Conservation (phyloP, 2,113 vertebrate genomes). For the Pleuronectes platessa region DNA sequence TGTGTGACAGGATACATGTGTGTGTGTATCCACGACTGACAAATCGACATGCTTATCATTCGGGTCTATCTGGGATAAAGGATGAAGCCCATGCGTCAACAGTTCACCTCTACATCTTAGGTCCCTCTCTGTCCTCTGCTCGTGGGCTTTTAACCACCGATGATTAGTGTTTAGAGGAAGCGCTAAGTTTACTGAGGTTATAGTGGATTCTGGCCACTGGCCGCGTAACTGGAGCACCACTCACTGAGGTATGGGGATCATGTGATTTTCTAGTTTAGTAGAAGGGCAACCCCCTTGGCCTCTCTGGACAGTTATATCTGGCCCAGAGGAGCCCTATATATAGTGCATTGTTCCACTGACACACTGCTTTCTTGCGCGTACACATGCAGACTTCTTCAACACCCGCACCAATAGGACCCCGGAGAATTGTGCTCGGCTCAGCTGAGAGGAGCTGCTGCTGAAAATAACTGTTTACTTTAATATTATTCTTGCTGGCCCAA, state of each 20-base stretch:
- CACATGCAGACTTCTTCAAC: constrained; percentile 38
- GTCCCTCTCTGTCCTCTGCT: not conserved
- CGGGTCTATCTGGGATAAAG: not conserved
- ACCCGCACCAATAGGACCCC: constrained; percentile 18
- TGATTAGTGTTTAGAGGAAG: constrained; percentile 29
- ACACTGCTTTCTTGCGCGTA: constrained; percentile 69
- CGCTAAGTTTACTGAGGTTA: constrained; percentile 44
- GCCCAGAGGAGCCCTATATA: constrained; percentile 71
- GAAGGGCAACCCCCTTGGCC: constrained; percentile 74
- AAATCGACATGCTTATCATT: constrained; percentile 6
- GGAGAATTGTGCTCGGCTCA: constrained; percentile 23
- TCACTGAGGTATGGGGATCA: constrained; percentile 55
- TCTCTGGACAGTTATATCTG: constrained; percentile 70
- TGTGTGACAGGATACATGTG: not conserved
- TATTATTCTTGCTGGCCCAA: not conserved
- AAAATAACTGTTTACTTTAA: constrained; percentile 43
- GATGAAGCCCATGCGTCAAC: not conserved
- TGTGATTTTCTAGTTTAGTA: constrained; percentile 63
- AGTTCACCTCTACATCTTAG: not conserved
- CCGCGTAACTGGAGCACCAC: constrained; percentile 58
- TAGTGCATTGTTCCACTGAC: constrained; percentile 80
- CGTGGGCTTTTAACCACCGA: constrained; percentile 8
- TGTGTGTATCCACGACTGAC: not conserved
- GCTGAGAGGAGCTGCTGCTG: constrained; percentile 16
- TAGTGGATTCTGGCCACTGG: constrained; percentile 47